phyloP scores from a whole-genome alignment of 2,797 vertebrate genomes.

The Syngnathus rostellatus region DNA sequence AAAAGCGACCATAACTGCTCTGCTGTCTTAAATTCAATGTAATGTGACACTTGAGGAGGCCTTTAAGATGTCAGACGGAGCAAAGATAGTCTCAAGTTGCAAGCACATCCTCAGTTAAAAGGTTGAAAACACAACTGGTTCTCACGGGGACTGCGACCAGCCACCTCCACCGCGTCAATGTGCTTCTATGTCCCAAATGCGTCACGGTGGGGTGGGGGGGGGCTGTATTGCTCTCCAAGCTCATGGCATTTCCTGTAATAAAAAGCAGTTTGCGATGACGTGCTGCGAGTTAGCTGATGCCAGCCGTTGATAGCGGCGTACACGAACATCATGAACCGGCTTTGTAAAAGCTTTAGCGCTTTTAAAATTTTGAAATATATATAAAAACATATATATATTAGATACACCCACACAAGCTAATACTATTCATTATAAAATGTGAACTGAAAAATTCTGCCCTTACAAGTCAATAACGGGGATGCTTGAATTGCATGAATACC shows the following conservation, averaged over 20 bases:
- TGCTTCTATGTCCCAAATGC: slow-evolving; percentile 38
- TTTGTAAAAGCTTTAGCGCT: neutral
- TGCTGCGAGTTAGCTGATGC: slow-evolving; percentile 42
- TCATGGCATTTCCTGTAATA: slow-evolving; percentile 59
- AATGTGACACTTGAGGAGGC: neutral
- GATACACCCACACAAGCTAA: too few relatives aligned
- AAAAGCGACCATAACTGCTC: slow-evolving; percentile 3
- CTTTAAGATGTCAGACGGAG: slow-evolving; percentile 2
- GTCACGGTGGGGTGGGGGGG: slow-evolving; percentile 30
- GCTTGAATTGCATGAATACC: neutral
- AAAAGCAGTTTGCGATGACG: slow-evolving; percentile 50
- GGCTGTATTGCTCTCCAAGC: slow-evolving; percentile 29
- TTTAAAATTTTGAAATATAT: neutral
- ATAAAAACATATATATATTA: neutral
- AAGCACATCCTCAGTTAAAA: slow-evolving; percentile 11
- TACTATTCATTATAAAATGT: neutral
- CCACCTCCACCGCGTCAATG: neutral
- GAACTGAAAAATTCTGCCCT: too few relatives aligned
- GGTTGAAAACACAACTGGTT: slow-evolving; percentile 12
- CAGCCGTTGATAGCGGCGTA: slow-evolving; percentile 43
- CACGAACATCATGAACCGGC: neutral
- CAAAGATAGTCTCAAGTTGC: slow-evolving; percentile 7
- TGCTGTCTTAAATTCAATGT: neutral
- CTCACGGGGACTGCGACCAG: slow-evolving; percentile 13
- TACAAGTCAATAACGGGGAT: neutral